Evolutionary conservation across 2,797 vertebrate genomes (phyloP), one percentile per base, ranked within the genome.

Genomic region (Cyclopterus lumpus): DNA sequence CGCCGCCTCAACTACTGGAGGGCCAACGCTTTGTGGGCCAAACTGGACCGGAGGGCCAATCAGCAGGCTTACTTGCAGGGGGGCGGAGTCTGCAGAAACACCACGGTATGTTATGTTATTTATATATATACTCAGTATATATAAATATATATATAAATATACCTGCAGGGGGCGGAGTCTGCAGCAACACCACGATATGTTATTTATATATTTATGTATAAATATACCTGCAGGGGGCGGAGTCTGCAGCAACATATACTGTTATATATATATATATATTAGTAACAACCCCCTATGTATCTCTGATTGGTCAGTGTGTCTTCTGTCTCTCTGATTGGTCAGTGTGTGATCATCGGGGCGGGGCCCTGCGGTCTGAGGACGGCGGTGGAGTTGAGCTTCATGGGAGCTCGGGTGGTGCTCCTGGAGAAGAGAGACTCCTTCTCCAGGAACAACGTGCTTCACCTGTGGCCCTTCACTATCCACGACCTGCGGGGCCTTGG

Each of bases 381-480:
- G 8, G 97, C 98, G 26, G 97, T 99, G 20, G 98, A 99, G 91
- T 91, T 99, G 73, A 95, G 96, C 4, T 95, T 99, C 76, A 89
- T 99, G 81, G 98, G 98, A 59, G 97, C 97, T 62, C 96, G 96
- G 82, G 97, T 99, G 74, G 96, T 99, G 20, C 93, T 99, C n/a
- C 82, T 99, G 70, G 98, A 99, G 84, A 99, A 99, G 90, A 95
- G 98, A 48, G 98, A 99, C 26, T 96, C 96, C 30, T 99, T 99
- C 82, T 99, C 97, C 70, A 94, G 98, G 73, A 99, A 99, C 68
- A 99, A 99, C 0, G 98, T 99, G 48, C 93, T 99, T 38, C 98
- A 99, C 61, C 91, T 99, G 66, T 99, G 98, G 98, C 98, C 98
- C 0, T 99, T 97, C 92, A 97, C 98, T 84, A 99, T 99, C 78